Evolutionary conservation across 1,140 invertebrate genomes (phyloP), one percentile per base, ranked within the genome.

Genomic region (Leptinotarsa lineolata): DNA sequence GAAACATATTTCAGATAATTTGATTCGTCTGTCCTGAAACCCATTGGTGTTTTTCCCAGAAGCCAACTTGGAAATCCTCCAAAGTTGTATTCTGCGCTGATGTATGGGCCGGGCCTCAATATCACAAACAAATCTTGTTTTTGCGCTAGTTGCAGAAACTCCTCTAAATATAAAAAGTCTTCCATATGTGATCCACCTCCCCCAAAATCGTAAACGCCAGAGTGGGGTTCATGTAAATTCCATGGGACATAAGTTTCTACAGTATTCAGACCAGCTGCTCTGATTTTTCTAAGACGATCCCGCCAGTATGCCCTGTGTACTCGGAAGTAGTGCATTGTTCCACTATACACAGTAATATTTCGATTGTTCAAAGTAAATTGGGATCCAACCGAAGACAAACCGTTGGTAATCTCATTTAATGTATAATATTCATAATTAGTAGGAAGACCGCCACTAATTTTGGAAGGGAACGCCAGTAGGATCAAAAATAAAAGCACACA

Each of bases 231-330:
- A 84, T 99, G 97, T 65, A 91, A 87, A 79, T 93, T 95, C 97
- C 97, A 99, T 81, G 97, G 94, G 0, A 98, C 91, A 82, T 97
- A 97, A 93, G 94, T 95, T 77, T 95, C 92, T 12, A 99, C 88
- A 0, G 95, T 90, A 86, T 98, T 97, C 0, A 98, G 87, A 15
- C 97, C 97, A 67, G 74, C 76, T n/a, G 92, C 91, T 83, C 91
- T 89, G 76, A 97, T 88, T 84, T 96, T 96, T 64, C 87, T 83
- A 59, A 99, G 85, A 75, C 77, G 61, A 68, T 76, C 77, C n/a
- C 74, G 70, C 75, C 77, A 79, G 13, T 79, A 93, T 48, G 88
- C 86, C 45, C 88, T 88, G 2, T 95, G 95, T 1, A 95, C 88
- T 12, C 97, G 88, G 81, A 95, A 97, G 83, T 98, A 98, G 84